These are phyloP conservation scores for Lordiphosa mommai DNA, from an alignment of 1,140 invertebrate genomes.

Conservation along the genomic window DNA sequence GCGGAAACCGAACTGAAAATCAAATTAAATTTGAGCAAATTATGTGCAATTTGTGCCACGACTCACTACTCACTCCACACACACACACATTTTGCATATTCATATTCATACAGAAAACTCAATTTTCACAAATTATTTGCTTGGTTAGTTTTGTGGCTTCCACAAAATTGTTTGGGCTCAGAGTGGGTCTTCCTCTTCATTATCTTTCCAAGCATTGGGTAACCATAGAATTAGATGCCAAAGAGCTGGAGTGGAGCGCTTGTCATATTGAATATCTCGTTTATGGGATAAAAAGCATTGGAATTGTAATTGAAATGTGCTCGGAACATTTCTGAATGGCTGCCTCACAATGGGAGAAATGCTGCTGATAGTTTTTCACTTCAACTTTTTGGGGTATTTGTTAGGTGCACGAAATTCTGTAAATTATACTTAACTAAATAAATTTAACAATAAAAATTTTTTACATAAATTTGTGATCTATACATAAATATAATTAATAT, in stretches of 20 bases:
- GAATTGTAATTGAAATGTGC: slow-evolving; percentile 9
- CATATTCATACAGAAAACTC: slow-evolving; percentile 63
- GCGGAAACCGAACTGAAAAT: slow-evolving; percentile 33
- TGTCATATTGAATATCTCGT: background rate
- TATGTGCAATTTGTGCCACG: slow-evolving; percentile 55
- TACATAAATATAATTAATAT: too few relatives aligned
- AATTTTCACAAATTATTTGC: slow-evolving; percentile 73
- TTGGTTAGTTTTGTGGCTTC: slow-evolving; percentile 74
- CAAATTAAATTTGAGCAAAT: slow-evolving; percentile 70
- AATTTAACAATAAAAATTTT: too few relatives aligned
- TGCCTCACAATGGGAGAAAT: too few relatives aligned
- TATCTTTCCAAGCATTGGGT: slow-evolving; percentile 32
- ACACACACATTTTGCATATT: slow-evolving; percentile 41
- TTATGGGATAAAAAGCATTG: background rate
- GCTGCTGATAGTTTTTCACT: too few relatives aligned
- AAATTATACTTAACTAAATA: too few relatives aligned
- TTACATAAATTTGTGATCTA: too few relatives aligned
- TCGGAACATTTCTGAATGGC: slow-evolving; percentile 1
- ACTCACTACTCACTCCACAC: slow-evolving; percentile 1
- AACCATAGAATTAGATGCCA: background rate
- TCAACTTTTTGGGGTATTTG: too few relatives aligned
- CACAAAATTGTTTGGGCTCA: slow-evolving; percentile 58
- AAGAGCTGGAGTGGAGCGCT: background rate
- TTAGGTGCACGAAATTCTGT: too few relatives aligned
- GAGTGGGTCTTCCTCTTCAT: slow-evolving; percentile 55